Percentiles rank a stretch among this genome's conserved stretches.
These are phyloP conservation scores for Neosalanx taihuensis DNA, from an alignment of 2,797 vertebrate genomes.

Conservation along the genomic window DNA sequence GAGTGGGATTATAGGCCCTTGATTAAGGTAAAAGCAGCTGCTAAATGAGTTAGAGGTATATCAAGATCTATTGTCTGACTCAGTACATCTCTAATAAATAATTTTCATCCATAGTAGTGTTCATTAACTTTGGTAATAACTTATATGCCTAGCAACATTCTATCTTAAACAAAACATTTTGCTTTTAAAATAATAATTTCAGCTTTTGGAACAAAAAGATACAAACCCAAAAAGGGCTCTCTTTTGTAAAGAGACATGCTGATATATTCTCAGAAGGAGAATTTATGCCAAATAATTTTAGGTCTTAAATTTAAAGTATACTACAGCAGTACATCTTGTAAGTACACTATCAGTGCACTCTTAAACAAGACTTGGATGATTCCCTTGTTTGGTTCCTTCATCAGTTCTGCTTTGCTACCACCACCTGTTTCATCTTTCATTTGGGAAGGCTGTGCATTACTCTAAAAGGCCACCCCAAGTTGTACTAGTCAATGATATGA, in stretches of 20 bases:
- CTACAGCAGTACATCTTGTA: conserved; percentile 65
- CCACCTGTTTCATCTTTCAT: conserved; percentile 70
- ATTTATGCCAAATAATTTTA: conserved; percentile 62
- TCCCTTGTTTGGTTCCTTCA: conserved; percentile 76
- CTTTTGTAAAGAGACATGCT: conserved; percentile 64
- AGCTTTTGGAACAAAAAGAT: conserved; percentile 53
- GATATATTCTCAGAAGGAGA: conserved; percentile 39
- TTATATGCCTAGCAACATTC: conserved; percentile 77
- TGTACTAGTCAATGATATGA: conserved; percentile 58
- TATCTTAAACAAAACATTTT: conserved; percentile 73
- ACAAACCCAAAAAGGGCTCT: conserved; percentile 52
- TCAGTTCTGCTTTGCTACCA: conserved; percentile 64
- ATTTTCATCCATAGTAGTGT: conserved; percentile 78
- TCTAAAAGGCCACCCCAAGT: conserved; percentile 69
- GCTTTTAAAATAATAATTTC: conserved; percentile 56
- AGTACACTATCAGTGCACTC: conserved; percentile 73
- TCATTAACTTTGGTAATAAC: conserved; percentile 79
- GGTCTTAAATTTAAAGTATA: conserved; percentile 61
- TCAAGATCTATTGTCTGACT: conserved; percentile 76
- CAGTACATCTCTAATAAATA: conserved; percentile 80
- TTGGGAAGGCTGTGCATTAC: conserved; percentile 66
- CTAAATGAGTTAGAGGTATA: conserved; percentile 78
- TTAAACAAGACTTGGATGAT: conserved; percentile 55
- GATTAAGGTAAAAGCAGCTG: conserved; percentile 76
- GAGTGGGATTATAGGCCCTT: conserved; percentile 70